Percentiles rank a stretch among this genome's conserved stretches.
Evolutionary conservation across 2,888 invertebrate genomes (phyloP).

Genomic region (Heteropelma amictum): DNA sequence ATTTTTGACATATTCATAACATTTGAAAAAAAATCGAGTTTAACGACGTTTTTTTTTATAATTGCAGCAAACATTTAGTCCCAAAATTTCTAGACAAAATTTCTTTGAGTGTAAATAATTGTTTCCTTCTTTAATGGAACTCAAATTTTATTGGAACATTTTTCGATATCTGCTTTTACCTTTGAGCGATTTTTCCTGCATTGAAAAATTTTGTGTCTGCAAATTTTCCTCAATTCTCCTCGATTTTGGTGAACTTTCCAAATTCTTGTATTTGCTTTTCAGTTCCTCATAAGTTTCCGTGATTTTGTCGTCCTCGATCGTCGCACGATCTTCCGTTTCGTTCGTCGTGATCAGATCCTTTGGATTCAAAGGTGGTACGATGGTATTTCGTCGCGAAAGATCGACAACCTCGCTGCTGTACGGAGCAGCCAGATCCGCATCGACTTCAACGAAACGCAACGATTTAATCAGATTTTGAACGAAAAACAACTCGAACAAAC

Average conservation of each 20-base stretch:
- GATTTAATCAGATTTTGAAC: background rate
- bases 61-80: no score
- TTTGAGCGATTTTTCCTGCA: constrained; percentile 37
- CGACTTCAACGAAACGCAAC: constrained; percentile 58
- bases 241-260: no score
- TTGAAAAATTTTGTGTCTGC: constrained; percentile 40
- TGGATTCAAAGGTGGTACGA: constrained; percentile 70
- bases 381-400: constrained; percentile 78
- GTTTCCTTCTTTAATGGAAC: background rate
- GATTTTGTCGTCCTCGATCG: constrained; percentile 50
- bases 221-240: constrained; percentile 23
- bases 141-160: background rate
- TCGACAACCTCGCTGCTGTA: constrained; percentile 67
- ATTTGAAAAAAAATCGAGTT: no score
- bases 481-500: background rate
- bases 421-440: constrained; percentile 56
- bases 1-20: no score
- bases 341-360: constrained; percentile 41
- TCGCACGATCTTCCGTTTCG: constrained; percentile 25
- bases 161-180: background rate
- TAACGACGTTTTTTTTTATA: no score
- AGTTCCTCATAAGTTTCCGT: constrained; percentile 63
- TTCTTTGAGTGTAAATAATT: background rate
- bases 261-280: constrained; percentile 62
- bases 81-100: background rate